Evolutionary conservation across 2,888 invertebrate genomes (phyloP).

Genomic region (Laothoe populi): DNA sequence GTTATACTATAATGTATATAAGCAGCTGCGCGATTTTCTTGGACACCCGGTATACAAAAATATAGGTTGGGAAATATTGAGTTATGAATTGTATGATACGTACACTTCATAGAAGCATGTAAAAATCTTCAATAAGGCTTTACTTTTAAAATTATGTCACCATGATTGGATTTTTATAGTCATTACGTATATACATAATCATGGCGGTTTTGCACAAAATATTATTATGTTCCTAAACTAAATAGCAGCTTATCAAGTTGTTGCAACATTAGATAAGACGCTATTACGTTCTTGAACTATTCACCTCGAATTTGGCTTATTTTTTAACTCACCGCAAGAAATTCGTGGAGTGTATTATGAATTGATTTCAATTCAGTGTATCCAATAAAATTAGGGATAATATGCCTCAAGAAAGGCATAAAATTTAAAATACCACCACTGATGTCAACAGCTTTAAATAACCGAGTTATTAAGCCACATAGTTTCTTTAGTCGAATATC

Average conservation of each 20-base stretch:
- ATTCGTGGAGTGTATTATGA: constrained; percentile 80
- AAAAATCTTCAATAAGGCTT: no score
- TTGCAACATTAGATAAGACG: constrained; percentile 31
- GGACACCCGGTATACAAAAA: no score
- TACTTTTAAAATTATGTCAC: not conserved
- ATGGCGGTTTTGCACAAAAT: constrained; percentile 36
- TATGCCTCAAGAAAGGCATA: constrained; percentile 87
- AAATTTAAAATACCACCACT: constrained; percentile 89
- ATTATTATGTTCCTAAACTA: constrained; percentile 43
- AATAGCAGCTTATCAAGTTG: constrained; percentile 40
- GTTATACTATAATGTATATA: no score
- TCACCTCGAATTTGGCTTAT: constrained; percentile 27
- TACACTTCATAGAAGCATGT: no score
- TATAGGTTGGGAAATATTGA: no score
- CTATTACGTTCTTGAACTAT: constrained; percentile 43
- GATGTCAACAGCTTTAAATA: constrained; percentile 87
- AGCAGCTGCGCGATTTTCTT: no score
- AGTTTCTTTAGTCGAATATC: constrained; percentile 83
- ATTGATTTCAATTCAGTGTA: constrained; percentile 83
- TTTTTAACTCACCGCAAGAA: constrained; percentile 78
- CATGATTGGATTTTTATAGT: not conserved
- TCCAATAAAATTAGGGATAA: constrained; percentile 86
- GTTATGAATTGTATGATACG: no score
- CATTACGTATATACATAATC: constrained; percentile 14
- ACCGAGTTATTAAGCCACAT: constrained; percentile 84